A percentile compares a stretch with the other conserved stretches of the same genome.
These are phyloP conservation scores for Thereuonema tuberculata DNA, from an alignment of 1,140 invertebrate species.

Conservation along the genomic window DNA sequence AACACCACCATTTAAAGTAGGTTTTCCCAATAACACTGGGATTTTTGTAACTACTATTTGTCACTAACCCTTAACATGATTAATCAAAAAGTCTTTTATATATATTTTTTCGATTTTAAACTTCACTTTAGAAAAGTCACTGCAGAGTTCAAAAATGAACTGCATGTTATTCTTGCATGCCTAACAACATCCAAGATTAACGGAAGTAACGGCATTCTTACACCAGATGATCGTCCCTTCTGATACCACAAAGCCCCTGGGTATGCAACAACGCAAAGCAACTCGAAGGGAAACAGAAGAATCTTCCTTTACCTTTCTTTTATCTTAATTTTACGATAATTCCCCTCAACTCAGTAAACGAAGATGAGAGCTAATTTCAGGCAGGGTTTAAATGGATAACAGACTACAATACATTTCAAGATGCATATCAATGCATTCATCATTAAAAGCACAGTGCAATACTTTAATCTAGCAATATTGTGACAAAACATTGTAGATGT, in stretches of 20 bases:
- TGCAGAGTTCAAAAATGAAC: neutral
- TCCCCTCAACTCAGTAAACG: neutral
- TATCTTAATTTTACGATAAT: neutral
- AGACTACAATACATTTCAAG: neutral
- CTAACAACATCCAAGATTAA: neutral
- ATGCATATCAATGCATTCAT: conserved; percentile 1
- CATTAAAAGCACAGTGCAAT: neutral
- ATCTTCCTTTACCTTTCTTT: neutral
- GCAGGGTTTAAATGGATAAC: neutral
- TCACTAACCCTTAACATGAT: too few relatives aligned
- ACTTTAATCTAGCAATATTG: too few relatives aligned
- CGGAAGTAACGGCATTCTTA: too few relatives aligned
- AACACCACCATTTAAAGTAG: too few relatives aligned
- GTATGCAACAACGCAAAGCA: neutral
- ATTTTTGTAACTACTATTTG: too few relatives aligned
- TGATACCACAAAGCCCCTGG: neutral
- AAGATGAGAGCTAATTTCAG: neutral
- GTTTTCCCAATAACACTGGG: too few relatives aligned
- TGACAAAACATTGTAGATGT: neutral
- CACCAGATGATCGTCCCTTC: neutral
- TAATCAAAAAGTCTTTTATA: neutral
- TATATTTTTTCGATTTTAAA: neutral
- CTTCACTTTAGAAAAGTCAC: neutral
- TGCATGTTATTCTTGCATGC: neutral
- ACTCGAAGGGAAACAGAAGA: neutral